Evolutionary conservation across 2,888 invertebrate species (phyloP), one percentile per base, ranked within the genome.

Genomic region (Torymus aiolomorphi): DNA sequence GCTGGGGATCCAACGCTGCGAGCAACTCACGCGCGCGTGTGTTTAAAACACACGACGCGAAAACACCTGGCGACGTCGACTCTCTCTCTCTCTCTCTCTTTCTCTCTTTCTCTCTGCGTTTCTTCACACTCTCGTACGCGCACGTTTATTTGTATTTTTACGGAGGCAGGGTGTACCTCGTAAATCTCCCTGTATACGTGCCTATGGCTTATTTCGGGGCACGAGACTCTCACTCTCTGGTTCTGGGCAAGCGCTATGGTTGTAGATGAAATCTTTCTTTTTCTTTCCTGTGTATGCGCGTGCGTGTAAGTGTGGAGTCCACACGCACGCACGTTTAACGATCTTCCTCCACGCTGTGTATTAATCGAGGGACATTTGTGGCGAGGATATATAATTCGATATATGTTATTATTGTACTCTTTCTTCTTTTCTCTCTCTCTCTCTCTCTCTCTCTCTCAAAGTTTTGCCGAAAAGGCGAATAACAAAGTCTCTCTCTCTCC

Each of bases 121-220:
- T 65, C 49, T 16, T 63, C 69, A 24, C 63, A 8, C 70, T 54
- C 63, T 42, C 42, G 42, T 42, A 42, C 8, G 63, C 54, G 49
- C 78, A 31, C 67, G 76, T 74, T 77, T 77, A 77, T 80, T 80
- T 80, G 80, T 77, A 77, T 77, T 77, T 80, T 80, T 77, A 65
- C 73, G 62, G 59, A 69, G 62, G 18, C 51, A 51, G 56, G 56
- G 20, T 20, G 51, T 56, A 70, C 70, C 42, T 71, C 76, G 72
- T 80, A 77, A 77, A 80, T 77, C 69, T 75, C 18, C 18, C 2
- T 49, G 61, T 56, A 16, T 66, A 61, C 75, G 70, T 59, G 72
- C 62, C 66, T 16, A 67, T 72, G 10, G 72, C 62, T 80, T 80
- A 76, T 72, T 76, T 76, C 63, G 72, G 76, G 61, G 31, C 56